Evolutionary conservation across 2,888 invertebrate genomes (phyloP).

Genomic region (Harpalus rufipes): DNA sequence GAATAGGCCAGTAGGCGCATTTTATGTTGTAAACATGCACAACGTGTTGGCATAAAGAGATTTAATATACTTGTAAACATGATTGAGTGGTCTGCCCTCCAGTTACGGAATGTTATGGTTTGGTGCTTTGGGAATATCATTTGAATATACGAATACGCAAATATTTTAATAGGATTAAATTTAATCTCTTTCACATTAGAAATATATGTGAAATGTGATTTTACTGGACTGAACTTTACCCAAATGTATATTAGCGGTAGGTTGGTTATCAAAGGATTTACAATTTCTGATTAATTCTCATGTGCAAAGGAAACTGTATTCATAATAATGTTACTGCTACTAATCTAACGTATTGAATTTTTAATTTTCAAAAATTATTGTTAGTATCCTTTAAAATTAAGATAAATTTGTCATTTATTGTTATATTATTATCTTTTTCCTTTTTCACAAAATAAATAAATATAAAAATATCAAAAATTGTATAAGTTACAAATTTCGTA

Average conservation of each 20-base stretch:
- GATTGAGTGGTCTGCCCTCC: not conserved
- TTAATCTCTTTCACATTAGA: not conserved
- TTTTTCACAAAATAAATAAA: too few species aligned
- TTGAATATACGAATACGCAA: not conserved
- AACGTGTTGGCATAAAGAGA: conserved; percentile 4
- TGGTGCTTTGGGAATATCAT: not conserved
- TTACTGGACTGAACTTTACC: not conserved
- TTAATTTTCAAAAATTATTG: too few species aligned
- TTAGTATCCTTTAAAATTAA: too few species aligned
- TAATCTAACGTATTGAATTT: too few species aligned
- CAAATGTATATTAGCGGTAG: not conserved
- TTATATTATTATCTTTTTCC: too few species aligned
- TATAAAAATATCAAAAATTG: too few species aligned
- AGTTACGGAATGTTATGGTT: not conserved
- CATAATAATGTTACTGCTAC: too few species aligned
- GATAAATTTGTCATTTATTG: too few species aligned
- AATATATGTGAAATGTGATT: not conserved
- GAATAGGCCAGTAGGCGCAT: not conserved
- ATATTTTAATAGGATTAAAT: not conserved
- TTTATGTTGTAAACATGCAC: not conserved
- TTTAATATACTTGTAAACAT: conserved; percentile 15
- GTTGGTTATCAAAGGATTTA: not conserved
- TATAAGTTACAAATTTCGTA: too few species aligned
- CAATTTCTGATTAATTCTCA: not conserved
- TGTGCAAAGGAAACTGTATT: not conserved